These are phyloP conservation scores for Amblyopsis rosae DNA, from an alignment of 2,113 vertebrate genomes.

Conservation along the genomic window DNA sequence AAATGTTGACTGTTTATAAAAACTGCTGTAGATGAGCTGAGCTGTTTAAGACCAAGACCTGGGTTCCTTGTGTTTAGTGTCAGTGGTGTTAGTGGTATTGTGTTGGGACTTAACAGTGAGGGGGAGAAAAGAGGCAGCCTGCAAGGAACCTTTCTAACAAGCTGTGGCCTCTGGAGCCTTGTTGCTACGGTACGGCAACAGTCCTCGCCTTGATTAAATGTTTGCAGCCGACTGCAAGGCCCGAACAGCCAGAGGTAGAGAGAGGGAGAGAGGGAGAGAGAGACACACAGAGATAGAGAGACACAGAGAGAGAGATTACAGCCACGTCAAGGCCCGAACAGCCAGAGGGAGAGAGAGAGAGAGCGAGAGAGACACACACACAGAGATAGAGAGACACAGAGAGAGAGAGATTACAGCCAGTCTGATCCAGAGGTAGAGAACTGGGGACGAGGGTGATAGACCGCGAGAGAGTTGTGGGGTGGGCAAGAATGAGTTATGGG, in stretches of 20 bases:
- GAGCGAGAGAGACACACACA: too few species aligned
- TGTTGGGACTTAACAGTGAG: constrained; percentile 16
- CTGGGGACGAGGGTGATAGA: constrained; percentile 8
- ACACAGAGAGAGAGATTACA: constrained; percentile 17
- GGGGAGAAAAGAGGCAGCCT: neutral
- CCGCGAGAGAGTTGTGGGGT: neutral
- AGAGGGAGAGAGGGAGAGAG: constrained; percentile 24
- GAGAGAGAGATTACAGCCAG: constrained; percentile 16
- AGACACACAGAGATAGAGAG: constrained; percentile 10
- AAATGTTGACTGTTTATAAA: constrained; percentile 9
- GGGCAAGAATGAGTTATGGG: constrained; percentile 67
- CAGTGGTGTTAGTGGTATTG: constrained; percentile 13
- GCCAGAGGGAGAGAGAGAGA: too few species aligned
- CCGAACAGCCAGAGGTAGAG: constrained; percentile 6
- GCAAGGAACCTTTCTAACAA: neutral
- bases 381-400: constrained; percentile 20
- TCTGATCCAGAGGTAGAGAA: constrained; percentile 13
- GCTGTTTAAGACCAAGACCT: neutral
- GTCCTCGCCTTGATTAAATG: constrained; percentile 25
- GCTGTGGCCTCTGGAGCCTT: neutral
- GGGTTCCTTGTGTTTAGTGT: constrained; percentile 3
- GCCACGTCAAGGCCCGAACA: too few species aligned
- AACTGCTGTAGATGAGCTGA: neutral
- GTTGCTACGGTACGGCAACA: constrained; percentile 4
- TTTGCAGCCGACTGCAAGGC: constrained; percentile 11